Percentiles rank a stretch among this genome's conserved stretches.
Evolutionary conservation across 2,113 vertebrate genomes (phyloP).

Genomic region (Muscicapa adusta): DNA sequence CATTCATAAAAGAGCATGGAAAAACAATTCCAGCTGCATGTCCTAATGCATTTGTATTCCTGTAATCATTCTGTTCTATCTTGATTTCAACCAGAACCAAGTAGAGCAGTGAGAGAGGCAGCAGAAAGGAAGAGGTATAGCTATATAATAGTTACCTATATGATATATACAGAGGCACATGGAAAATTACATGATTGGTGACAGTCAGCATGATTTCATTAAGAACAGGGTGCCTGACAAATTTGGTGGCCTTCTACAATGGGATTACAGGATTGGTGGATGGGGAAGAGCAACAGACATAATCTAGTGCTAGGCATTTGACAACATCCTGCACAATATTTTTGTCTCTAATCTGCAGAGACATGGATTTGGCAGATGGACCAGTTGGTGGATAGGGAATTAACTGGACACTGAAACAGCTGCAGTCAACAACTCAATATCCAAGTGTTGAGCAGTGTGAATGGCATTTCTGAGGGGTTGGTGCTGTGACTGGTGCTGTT

Average conservation of each 20-base stretch:
- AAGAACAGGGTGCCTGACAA: neutral
- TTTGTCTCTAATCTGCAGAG: neutral
- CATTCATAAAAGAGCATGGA: neutral
- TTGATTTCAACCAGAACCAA: neutral
- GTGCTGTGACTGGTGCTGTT: neutral
- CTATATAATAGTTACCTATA: neutral
- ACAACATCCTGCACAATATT: neutral
- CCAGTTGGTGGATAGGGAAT: neutral
- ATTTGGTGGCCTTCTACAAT: neutral
- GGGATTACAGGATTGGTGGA: neutral
- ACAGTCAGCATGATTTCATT: neutral
- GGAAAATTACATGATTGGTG: neutral
- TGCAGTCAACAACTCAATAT: neutral
- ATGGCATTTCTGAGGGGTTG: neutral
- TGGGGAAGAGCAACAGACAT: neutral
- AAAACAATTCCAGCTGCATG: conserved; percentile 14
- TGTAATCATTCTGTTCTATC: neutral
- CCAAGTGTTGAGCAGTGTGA: fast-evolving
- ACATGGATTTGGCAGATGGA: neutral
- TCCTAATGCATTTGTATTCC: neutral
- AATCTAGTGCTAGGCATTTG: neutral
- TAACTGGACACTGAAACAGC: neutral
- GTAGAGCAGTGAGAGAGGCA: neutral
- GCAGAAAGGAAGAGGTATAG: neutral
- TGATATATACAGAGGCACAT: too few relatives aligned